Percentiles rank a stretch among this genome's conserved stretches.
These are phyloP conservation scores for Conopomorpha cramerella DNA, from an alignment of 1,140 invertebrate genomes.

Conservation along the genomic window DNA sequence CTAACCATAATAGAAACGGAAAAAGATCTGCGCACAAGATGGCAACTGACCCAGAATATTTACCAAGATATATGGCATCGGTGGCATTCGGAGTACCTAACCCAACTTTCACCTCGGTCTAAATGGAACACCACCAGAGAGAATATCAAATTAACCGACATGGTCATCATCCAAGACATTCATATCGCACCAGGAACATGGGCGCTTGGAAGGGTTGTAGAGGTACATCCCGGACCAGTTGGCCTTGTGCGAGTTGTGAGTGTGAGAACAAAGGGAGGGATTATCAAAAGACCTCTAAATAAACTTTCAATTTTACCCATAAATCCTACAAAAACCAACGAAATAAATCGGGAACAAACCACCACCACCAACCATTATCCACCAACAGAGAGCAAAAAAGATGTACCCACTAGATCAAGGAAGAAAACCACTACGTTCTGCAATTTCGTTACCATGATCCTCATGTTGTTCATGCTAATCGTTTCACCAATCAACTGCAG, in stretches of 20 bases:
- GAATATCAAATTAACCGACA: not conserved
- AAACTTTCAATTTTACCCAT: conserved; percentile 3
- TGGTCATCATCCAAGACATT: conserved; percentile 1
- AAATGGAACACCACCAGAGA: conserved; percentile 1
- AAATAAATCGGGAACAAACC: too few species aligned
- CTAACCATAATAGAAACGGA: not conserved
- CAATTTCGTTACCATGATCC: not conserved
- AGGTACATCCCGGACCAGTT: conserved; percentile 1
- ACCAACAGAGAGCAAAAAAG: not conserved
- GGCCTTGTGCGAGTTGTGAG: not conserved
- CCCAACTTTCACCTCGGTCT: not conserved
- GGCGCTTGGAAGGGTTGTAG: conserved; percentile 1
- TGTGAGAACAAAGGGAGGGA: conserved; percentile 1
- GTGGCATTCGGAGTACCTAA: conserved; percentile 3
- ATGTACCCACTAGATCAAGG: not conserved
- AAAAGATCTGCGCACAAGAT: conserved; percentile 1
- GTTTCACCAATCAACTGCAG: not conserved
- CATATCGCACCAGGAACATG: conserved; percentile 2
- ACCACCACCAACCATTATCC: too few species aligned
- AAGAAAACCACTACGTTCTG: not conserved
- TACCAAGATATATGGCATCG: conserved; percentile 2
- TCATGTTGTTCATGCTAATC: not conserved
- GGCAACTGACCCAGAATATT: conserved; percentile 2
- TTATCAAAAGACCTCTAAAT: conserved; percentile 1
- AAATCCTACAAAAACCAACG: not conserved